Evolutionary conservation across 2,113 vertebrate genomes (phyloP), one percentile per base, ranked within the genome.

Genomic region (Bothrops jararaca): DNA sequence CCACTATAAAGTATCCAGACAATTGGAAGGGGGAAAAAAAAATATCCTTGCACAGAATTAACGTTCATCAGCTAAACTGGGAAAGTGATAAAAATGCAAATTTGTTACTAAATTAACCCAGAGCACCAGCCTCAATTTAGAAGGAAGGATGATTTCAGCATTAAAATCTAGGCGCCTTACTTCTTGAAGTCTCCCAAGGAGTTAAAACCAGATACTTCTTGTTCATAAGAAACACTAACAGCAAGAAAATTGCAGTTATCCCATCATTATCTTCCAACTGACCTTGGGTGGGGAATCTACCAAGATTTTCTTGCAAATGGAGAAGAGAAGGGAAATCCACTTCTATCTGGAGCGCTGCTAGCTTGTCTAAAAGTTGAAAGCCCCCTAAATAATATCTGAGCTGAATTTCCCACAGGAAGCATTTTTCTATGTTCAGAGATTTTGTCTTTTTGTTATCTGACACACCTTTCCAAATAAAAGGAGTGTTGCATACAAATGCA

Each of bases 21-120:
- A 69, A 86, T 48, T 15, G 88, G 11, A 39, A 34, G n/a, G 18
- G 1, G 5, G n/a, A 69, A 86, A 69, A n/a, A 69, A 15, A 69
- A 7, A 48, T 6, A 48, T 34, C 29, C 93, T 93, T 64, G 48
- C 88, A 54, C 6, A 3, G 74, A 86, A 91, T 88, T 88, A 86
- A 86, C 64, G 48, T 86, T n/a, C 93, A 86, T 91, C 90, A 89
- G 53, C 54, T 58, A 86, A 89, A 74, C 69, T 57, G 34, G 89
- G 90, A 45, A 89, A 69, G 87, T 45, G 87, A 91, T 89, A 91
- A 86, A 91, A 93, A 92, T 86, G 93, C 88, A 92, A 92, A 86
- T 91, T 56, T 45, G 87, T n/a, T 86, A 45, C 57, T 90, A 64
- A 85, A 89, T 86, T 53, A 93, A 89, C 20, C 89, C 12, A 20